Evolutionary conservation across 2,113 vertebrate species (phyloP), one percentile per base, ranked within the genome.

Genomic region (Zeus faber): DNA sequence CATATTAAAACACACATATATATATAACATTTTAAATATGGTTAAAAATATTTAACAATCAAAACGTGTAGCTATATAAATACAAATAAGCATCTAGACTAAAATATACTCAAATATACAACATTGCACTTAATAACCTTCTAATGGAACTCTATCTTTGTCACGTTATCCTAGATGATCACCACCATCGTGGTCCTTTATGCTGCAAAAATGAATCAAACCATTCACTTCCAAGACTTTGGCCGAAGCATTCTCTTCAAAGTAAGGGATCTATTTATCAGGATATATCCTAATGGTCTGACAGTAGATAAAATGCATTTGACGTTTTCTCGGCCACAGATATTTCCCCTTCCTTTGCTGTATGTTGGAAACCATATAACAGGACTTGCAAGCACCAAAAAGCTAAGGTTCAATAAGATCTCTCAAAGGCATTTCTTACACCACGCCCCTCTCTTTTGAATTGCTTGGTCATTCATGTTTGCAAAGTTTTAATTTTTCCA

Each of bases 341-440:
- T 90, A 25, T 91, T 89, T 65, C 89, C 89, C 18, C 73, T 91
- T 1, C 89, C 88, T 11, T 54, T 91, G 59, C 63, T 91, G 11
- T 89, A 89, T 1, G 49, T 85, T 24, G 85, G 85, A 4, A 91
- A 89, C 54, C 87, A 90, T 25, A 58, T 91, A 20, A 90, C 85
- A 9, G 88, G 89, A 50, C 76, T 90, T 24, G 88, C 83, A 0
- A 86, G 89, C 71, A 91, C 87, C 3, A 83, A 91, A 60, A 90
- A 90, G 37, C 75, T 90, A 49, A 91, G 89, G 89, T 91, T 75
- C 9, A 6, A 23, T 0, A 20, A 4, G 2, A 45, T 51, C 1
- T 44, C 13, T 8, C 11, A 33, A 11, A 6, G 21, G 5, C 21
- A 26, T 17, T 3, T 13, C 18, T 18, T 17, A 33, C 26, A 16